Base-by-base conservation (phyloP, 2,888 invertebrate genomes). In the Stenurella melanura region DNA sequence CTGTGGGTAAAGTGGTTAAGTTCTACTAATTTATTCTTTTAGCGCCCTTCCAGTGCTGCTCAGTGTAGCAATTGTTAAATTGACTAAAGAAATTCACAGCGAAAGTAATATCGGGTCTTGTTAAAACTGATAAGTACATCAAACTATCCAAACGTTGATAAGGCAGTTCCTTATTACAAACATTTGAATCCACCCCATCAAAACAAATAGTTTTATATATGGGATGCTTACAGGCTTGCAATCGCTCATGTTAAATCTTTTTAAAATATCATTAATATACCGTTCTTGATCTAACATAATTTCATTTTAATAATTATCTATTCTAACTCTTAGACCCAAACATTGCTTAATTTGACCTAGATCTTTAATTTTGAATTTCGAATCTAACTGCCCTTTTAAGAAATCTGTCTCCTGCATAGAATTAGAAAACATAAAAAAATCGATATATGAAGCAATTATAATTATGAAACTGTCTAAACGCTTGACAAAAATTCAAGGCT, bases 401-500 rank as follows among this genome's bases (percentile, higher is more conserved):
- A 79, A 34, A 12, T 80, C 50, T 9, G 85, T 34, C 30, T 34
- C 30, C 30, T 34, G 30, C 30, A 34, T 2, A 34, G 7, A 34
- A 34, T 34, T 34, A 34, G 30, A 34, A 34, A 2, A 34, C 3
- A 34, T 34, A 5, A 34, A 34, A 34, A 34, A 34, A 34, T 68
- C 1, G 15, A 54, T 61, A 63, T 42, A 63, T 34, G 77, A 54
- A 57, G 81, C 80, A 74, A 82, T 79, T 21, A 81, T 77, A 21
- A 85, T 61, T 19, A 86, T 73, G 18, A 86, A 81, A 74, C 85
- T 85, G 73, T 86, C 85, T 3, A 87, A 85, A 58, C 58, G 66
- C 69, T 67, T 79, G 50, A 78, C 73, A 69, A 84, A 85, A 6
- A 85, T 42, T 76, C 86, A 86, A 60, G n/a, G n/a, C n/a, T n/a